Percentiles rank a stretch among this genome's conserved stretches.
Evolutionary conservation across 2,113 vertebrate genomes (phyloP).

Genomic region (Noctilio leporinus): DNA sequence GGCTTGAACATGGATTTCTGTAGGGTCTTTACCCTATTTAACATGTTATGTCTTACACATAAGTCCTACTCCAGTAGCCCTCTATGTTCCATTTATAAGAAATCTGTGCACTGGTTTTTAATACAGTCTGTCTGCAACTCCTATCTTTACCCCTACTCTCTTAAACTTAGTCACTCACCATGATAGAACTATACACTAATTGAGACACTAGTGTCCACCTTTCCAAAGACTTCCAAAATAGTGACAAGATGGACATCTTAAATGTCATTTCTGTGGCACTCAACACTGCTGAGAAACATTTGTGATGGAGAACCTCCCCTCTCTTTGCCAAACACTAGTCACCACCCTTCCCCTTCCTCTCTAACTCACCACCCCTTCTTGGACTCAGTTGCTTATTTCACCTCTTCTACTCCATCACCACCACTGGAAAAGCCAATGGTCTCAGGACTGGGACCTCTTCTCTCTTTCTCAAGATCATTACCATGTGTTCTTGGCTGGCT

Average conservation of each 20-base stretch:
- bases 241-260: not conserved
- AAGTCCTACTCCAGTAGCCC: not conserved
- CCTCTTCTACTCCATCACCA: not conserved
- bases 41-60: not conserved
- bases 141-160: not conserved
- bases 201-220: not conserved
- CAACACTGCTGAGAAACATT: not conserved
- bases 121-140: not conserved
- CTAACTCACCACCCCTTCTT: not conserved
- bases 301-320: not conserved
- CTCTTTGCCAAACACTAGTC: not conserved
- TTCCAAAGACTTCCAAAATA: not conserved
- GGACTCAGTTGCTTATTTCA: not conserved
- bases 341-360: not conserved
- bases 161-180: not conserved
- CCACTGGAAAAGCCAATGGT: not conserved
- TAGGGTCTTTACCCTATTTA: not conserved
- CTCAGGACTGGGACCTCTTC: not conserved
- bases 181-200: not conserved
- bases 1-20: not conserved
- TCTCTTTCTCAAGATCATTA: not conserved
- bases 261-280: not conserved
- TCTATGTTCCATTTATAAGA: not conserved
- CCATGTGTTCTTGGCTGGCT: not conserved
- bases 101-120: not conserved